Evolutionary conservation across 1,140 invertebrate species (phyloP).

Genomic region (Lineus longissimus): DNA sequence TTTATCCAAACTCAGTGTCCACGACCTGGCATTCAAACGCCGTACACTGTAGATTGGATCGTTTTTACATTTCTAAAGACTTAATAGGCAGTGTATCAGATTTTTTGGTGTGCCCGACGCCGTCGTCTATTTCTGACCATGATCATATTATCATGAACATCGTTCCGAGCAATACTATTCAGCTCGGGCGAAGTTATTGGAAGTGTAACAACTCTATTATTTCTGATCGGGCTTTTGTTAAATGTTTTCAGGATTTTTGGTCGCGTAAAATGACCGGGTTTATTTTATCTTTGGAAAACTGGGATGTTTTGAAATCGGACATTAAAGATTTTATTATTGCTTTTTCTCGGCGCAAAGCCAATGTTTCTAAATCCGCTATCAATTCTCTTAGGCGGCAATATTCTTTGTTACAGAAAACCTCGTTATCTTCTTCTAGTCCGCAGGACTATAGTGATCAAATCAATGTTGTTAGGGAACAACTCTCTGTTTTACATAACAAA

Average conservation of each 20-base stretch:
- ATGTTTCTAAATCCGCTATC: conserved; percentile 13
- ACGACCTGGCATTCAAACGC: no score
- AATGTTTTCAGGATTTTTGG: conserved; percentile 19
- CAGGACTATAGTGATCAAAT: not conserved
- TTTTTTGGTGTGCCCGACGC: not conserved
- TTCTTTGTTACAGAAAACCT: not conserved
- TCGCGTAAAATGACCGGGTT: no score
- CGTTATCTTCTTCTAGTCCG: not conserved
- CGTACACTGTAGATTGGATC: no score
- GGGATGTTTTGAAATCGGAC: conserved; percentile 7
- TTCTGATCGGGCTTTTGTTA: not conserved
- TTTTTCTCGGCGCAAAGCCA: conserved; percentile 12
- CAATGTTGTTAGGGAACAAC: conserved; percentile 6
- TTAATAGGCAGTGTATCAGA: not conserved
- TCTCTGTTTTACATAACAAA: conserved; percentile 9
- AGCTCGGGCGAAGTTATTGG: conserved; percentile 21
- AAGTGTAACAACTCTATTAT: no score
- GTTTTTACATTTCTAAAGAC: no score
- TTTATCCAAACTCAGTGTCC: no score
- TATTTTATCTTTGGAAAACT: conserved; percentile 23
- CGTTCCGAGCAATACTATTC: not conserved
- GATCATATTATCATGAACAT: not conserved
- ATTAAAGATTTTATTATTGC: not conserved
- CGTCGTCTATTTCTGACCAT: conserved; percentile 1
- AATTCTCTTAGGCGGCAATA: not conserved